These are phyloP conservation scores for Gambusia yucatana DNA, from an alignment of 2,797 vertebrate species.

Conservation along the genomic window DNA sequence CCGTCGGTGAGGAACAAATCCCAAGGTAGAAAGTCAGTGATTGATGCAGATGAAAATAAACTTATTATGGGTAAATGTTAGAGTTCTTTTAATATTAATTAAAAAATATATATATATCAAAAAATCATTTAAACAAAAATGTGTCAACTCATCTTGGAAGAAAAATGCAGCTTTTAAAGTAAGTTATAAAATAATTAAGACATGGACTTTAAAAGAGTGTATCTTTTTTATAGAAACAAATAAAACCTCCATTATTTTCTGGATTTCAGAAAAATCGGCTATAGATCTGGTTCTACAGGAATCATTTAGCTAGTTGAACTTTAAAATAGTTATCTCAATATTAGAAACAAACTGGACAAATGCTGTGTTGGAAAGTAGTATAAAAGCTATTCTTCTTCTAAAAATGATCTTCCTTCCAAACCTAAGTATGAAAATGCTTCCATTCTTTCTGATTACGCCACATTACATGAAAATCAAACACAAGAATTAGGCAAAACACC, in stretches of 20 bases:
- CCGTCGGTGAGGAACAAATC: conserved; percentile 25
- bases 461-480: background rate
- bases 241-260: background rate
- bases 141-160: background rate
- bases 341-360: background rate
- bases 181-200: background rate
- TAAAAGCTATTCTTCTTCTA: background rate
- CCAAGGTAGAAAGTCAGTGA: conserved; percentile 20
- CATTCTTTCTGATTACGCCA: background rate
- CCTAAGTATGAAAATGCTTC: background rate
- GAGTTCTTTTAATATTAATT: background rate
- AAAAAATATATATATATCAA: background rate
- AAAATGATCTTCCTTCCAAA: background rate
- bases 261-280: background rate
- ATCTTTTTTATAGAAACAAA: background rate
- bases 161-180: background rate
- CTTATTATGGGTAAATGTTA: background rate
- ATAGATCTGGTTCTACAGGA: background rate
- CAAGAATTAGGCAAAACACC: background rate
- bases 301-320: background rate
- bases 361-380: background rate
- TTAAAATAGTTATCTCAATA: background rate
- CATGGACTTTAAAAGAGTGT: background rate
- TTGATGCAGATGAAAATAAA: background rate
- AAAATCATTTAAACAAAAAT: background rate